Conservation (phyloP, 1,140 invertebrate genomes). For the Ooceraea biroi region DNA sequence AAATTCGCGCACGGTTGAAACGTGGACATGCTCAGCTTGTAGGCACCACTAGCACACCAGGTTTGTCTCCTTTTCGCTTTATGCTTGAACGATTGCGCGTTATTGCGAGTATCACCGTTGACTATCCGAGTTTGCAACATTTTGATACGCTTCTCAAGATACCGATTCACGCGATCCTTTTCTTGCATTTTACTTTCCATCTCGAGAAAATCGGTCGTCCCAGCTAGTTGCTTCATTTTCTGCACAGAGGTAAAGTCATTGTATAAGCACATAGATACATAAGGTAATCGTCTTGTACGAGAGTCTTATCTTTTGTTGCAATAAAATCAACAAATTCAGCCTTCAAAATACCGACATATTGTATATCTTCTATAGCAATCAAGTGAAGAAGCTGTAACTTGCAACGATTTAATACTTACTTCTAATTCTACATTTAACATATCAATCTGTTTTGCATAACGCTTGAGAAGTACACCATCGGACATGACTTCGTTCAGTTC, state of each 20-base stretch:
- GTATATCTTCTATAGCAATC: conserved; percentile 16
- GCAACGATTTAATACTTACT: conserved; percentile 69
- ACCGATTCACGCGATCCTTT: conserved; percentile 59
- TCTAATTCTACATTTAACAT: conserved; percentile 85
- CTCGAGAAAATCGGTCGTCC: conserved; percentile 46
- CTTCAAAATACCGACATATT: no score
- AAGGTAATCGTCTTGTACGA: not conserved
- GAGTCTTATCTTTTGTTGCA: not conserved
- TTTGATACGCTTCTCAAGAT: conserved; percentile 49
- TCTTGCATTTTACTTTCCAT: conserved; percentile 61
- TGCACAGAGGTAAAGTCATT: conserved; percentile 38
- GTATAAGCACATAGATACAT: not conserved
- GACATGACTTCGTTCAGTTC: conserved; percentile 90
- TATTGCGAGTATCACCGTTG: conserved; percentile 35
- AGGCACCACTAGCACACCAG: conserved; percentile 45
- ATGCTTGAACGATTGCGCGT: conserved; percentile 22
- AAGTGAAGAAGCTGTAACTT: not conserved
- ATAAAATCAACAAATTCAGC: not conserved
- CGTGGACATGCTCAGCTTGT: conserved; percentile 5
- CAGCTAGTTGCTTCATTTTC: conserved; percentile 49
- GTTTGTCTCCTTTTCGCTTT: conserved; percentile 60
- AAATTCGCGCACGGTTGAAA: conserved; percentile 19
- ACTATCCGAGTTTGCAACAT: conserved; percentile 65
- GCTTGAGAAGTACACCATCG: conserved; percentile 89
- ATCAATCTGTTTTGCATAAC: conserved; percentile 85